Evolutionary conservation across 2,113 vertebrate genomes (phyloP), one percentile per base, ranked within the genome.

Genomic region (Caloenas nicobarica): DNA sequence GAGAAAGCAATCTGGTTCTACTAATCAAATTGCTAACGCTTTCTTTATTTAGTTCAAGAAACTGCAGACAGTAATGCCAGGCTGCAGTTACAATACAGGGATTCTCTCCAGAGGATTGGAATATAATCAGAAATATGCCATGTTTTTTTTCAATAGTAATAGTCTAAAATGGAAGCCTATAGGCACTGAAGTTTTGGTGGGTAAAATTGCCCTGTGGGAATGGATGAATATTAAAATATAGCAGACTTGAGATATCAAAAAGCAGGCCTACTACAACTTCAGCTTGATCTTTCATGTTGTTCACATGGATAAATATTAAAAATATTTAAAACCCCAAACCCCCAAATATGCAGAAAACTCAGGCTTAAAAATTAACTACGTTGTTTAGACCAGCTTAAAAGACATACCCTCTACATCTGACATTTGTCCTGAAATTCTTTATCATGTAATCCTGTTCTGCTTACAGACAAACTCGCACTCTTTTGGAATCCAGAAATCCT

Each of bases 1-100:
- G 89, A 54, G 89, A 95, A 96, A 92, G 62, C 70, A 96, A 95
- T 95, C 77, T 31, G 81, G 33, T 95, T 92, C 76, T 69, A 62
- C 79, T 86, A 87, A 97, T 95, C 90, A 95, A 95, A 97, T 96
- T 89, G 61, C 91, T 91, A 87, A 85, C 29, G 25, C 54, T 79
- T 95, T 50, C 80, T 97, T 96, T 94, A 86, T 97, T 96, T 95
- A 84, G 71, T 89, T 96, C 71, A 84, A 89, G 83, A 94, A 94
- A 88, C 92, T 83, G 65, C 86, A 87, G 54, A 36, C 44, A 72
- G 54, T 81, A 82, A 90, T 93, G 88, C 84, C 83, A 80, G 86
- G 60, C 82, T 91, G 82, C 58, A 77, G 40, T 88, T 94, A 58
- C 61, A 90, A 88, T 86, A 31, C 8, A 19, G 10, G 23, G 42